Conservation (phyloP, 2,888 invertebrate genomes). For the Anoncus sp. region DNA sequence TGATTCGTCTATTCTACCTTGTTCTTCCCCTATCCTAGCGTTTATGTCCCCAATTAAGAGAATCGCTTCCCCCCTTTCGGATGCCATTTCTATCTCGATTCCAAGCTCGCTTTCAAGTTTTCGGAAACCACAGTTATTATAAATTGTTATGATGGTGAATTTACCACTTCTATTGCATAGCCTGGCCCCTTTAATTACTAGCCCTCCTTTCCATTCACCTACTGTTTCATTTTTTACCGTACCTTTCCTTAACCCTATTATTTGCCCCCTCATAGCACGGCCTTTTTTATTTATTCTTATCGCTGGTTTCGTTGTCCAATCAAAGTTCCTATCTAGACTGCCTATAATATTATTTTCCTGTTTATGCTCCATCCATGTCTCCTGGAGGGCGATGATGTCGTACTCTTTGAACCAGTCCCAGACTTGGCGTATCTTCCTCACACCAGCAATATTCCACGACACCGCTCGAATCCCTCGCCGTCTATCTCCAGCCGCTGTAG, state of each 20-base stretch:
- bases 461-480: not conserved
- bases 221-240: not conserved
- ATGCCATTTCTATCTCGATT: not conserved
- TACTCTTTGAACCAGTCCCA: slow-evolving; percentile 1
- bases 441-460: slow-evolving; percentile 20
- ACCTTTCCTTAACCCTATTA: slow-evolving; percentile 41
- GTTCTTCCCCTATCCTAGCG: slow-evolving; percentile 34
- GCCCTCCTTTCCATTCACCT: slow-evolving; percentile 23
- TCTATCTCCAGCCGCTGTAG: not conserved
- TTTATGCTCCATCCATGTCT: slow-evolving; percentile 27
- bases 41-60: slow-evolving; percentile 49
- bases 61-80: not conserved
- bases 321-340: slow-evolving; percentile 5
- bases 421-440: not conserved
- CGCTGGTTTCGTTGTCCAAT: slow-evolving; percentile 27
- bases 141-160: not conserved
- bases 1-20: not conserved
- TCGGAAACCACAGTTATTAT: slow-evolving; percentile 9
- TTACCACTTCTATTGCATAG: slow-evolving; percentile 5
- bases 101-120: not conserved
- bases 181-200: slow-evolving; percentile 16
- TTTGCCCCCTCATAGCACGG: slow-evolving; percentile 25
- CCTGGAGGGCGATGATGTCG: slow-evolving; percentile 16
- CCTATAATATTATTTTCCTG: not conserved
- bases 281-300: slow-evolving; percentile 12